Evolutionary conservation across 2,113 vertebrate species (phyloP), one percentile per base, ranked within the genome.

Genomic region (Typhlomys cinereus): DNA sequence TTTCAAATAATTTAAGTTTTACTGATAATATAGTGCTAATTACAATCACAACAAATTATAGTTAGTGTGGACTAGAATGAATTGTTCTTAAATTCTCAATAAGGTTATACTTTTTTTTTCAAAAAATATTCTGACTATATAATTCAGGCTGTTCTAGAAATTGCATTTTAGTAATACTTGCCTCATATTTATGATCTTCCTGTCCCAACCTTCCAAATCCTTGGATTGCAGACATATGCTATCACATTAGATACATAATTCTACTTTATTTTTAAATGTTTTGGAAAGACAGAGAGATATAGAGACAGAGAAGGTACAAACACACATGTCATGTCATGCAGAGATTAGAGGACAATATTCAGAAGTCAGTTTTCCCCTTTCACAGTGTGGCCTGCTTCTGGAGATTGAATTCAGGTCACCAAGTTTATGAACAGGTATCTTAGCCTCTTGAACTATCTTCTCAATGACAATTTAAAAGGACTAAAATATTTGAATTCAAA

Each of bases 401-500:
- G n/a, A n/a, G n/a, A n/a, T n/a, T n/a, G n/a, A n/a, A n/a, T n/a
- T n/a, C n/a, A n/a, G n/a, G n/a, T n/a, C n/a, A n/a, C n/a, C n/a
- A n/a, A n/a, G n/a, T n/a, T n/a, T n/a, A n/a, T n/a, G n/a, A n/a
- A n/a, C n/a, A n/a, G n/a, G n/a, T n/a, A n/a, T n/a, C n/a, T n/a
- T n/a, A n/a, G n/a, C n/a, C n/a, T n/a, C n/a, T n/a, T n/a, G n/a
- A n/a, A n/a, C n/a, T n/a, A n/a, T n/a, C n/a, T n/a, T n/a, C n/a
- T n/a, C n/a, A n/a, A n/a, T n/a, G n/a, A 54, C 52, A 12, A 54
- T 91, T 81, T 85, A 54, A 62, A 95, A 90, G 36, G 23, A 57
- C 36, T 70, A 82, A 89, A 89, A 31, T 78, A 75, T 73, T 79
- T 88, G 79, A 31, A 25, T 93, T 95, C 21, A 61, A 67, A 41